A percentile compares a stretch with the other conserved stretches of the same genome.
Conservation (phyloP, 2,113 vertebrate genomes). For the Campylomormyrus tamandua region DNA sequence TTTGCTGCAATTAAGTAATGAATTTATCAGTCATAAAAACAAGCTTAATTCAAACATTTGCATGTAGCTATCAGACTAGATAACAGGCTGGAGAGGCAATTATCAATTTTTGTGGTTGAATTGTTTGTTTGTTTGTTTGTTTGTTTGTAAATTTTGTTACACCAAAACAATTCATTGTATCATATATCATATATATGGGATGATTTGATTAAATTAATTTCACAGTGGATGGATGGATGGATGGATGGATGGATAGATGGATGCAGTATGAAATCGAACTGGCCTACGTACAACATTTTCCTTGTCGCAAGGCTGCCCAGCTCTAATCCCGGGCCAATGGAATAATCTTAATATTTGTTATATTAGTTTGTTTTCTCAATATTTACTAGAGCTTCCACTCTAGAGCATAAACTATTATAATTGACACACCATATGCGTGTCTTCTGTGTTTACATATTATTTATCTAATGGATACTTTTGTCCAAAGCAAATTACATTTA, state of each 20-base stretch:
- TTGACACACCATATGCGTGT: background rate
- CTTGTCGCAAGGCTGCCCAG: background rate
- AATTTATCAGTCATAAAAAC: slow-evolving; percentile 14
- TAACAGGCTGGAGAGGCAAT: background rate
- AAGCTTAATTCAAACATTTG: background rate
- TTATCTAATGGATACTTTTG: background rate
- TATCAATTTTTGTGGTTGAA: background rate
- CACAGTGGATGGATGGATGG: background rate
- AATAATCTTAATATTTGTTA: background rate
- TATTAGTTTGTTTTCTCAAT: background rate
- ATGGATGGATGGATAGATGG: background rate
- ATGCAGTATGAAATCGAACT: background rate
- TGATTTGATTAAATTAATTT: background rate
- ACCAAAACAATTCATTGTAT: background rate
- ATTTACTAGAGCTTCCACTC: background rate
- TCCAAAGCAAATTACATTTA: background rate
- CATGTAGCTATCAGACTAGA: background rate
- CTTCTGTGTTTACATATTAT: background rate
- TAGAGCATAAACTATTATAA: background rate
- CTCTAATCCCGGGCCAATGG: background rate
- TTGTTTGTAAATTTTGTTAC: background rate
- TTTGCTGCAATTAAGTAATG: slow-evolving; percentile 10
- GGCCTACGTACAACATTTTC: background rate
- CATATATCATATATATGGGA: background rate
- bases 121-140: background rate